A percentile compares a stretch with the other conserved stretches of the same genome.
Conservation (phyloP, 2,888 invertebrate genomes). For the Volucella inflata region DNA sequence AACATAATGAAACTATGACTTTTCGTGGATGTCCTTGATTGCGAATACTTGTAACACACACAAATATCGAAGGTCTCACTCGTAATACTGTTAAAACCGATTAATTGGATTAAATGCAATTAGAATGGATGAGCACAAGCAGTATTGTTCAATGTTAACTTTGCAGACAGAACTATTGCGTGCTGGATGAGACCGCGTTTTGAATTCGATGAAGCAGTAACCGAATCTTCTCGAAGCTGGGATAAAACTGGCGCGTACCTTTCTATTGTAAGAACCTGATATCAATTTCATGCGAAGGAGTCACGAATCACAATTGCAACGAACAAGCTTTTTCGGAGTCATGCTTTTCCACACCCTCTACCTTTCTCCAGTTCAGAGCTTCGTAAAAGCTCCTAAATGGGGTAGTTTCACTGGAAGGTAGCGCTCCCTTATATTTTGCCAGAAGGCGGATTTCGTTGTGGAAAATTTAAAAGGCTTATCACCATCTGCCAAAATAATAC, state of each 20-base stretch:
- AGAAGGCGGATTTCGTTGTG: no score
- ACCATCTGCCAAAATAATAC: no score
- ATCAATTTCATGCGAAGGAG: conserved; percentile 27
- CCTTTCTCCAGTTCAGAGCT: conserved; percentile 42
- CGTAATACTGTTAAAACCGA: background rate
- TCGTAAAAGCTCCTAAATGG: conserved; percentile 45
- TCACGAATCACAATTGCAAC: conserved; percentile 31
- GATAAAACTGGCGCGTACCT: conserved; percentile 47
- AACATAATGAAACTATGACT: conserved; percentile 51
- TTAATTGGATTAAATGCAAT: conserved; percentile 64
- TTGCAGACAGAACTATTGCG: conserved; percentile 39
- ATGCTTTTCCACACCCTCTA: conserved; percentile 55
- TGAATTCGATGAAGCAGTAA: conserved; percentile 11
- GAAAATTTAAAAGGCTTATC: no score
- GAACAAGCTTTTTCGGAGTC: conserved; percentile 66
- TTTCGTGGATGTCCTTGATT: conserved; percentile 30
- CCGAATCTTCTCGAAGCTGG: conserved; percentile 32
- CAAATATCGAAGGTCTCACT: conserved; percentile 38
- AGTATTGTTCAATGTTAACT: conserved; percentile 6
- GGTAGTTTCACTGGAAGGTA: conserved; percentile 22
- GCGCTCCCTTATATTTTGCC: no score
- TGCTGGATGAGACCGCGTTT: conserved; percentile 2
- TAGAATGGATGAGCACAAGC: conserved; percentile 17
- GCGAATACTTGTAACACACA: background rate
- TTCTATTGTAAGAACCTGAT: conserved; percentile 34